A percentile compares a stretch with the other conserved stretches of the same genome.
These are phyloP conservation scores for Lamproptera curius DNA, from an alignment of 2,888 invertebrate genomes.

Conservation along the genomic window DNA sequence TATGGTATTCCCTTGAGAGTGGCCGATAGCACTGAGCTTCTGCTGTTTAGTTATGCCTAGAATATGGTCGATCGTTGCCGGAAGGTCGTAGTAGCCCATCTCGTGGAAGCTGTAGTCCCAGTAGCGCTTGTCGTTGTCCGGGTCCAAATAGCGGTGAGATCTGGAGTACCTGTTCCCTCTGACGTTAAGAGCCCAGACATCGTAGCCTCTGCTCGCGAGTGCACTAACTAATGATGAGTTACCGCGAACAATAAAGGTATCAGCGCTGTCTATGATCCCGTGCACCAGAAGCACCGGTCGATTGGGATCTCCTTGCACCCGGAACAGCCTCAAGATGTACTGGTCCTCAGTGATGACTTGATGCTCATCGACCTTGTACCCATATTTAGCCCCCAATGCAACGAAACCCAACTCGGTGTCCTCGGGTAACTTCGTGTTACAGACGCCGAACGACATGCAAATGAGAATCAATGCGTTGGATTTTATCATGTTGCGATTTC, in stretches of 20 bases:
- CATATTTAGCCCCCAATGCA: slow-evolving; percentile 24
- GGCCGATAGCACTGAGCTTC: slow-evolving; percentile 80
- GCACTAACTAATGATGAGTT: slow-evolving; percentile 32
- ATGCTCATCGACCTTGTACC: slow-evolving; percentile 25
- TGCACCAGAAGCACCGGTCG: slow-evolving; percentile 19
- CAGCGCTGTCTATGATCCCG: slow-evolving; percentile 35
- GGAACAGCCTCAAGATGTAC: slow-evolving; percentile 27
- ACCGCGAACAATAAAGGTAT: slow-evolving; percentile 39
- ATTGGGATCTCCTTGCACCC: slow-evolving; percentile 22
- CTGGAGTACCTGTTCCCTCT: slow-evolving; percentile 80
- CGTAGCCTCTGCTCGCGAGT: slow-evolving; percentile 69
- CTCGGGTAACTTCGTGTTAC: neutral
- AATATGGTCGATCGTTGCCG: slow-evolving; percentile 71
- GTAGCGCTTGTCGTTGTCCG: slow-evolving; percentile 45
- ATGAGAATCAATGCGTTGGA: neutral
- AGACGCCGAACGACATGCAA: neutral
- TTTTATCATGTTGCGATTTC: slow-evolving; percentile 3
- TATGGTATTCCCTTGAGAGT: slow-evolving; percentile 80
- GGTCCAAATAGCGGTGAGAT: slow-evolving; percentile 59
- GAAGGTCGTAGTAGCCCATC: slow-evolving; percentile 82
- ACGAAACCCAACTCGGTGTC: slow-evolving; percentile 1
- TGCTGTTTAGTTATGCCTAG: slow-evolving; percentile 56
- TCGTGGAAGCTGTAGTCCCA: slow-evolving; percentile 82
- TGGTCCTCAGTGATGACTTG: slow-evolving; percentile 32
- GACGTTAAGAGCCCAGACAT: slow-evolving; percentile 50